A percentile compares a stretch with the other conserved stretches of the same genome.
phyloP scores from a whole-genome alignment of 1,140 invertebrate species.

The Copidosoma floridanum region DNA sequence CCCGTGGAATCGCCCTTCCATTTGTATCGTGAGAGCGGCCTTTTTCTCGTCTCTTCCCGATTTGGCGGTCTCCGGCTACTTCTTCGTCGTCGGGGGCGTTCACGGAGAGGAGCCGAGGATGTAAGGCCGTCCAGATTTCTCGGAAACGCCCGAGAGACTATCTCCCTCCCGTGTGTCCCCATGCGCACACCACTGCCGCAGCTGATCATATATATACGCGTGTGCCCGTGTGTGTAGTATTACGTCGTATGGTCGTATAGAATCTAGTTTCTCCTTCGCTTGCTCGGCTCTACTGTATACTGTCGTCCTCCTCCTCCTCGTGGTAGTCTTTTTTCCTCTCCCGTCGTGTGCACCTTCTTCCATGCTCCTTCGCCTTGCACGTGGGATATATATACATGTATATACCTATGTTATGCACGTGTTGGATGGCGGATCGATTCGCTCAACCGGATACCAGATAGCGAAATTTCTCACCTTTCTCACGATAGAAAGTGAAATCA shows the following conservation, averaged over 20 bases:
- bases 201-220: too few relatives aligned
- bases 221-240: too few relatives aligned
- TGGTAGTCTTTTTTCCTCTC: background rate
- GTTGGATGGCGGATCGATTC: conserved; percentile 1
- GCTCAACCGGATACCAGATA: background rate
- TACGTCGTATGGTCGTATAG: too few relatives aligned
- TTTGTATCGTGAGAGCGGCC: too few relatives aligned
- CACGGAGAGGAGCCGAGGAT: background rate
- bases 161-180: too few relatives aligned
- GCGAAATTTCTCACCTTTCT: conserved; percentile 20
- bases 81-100: background rate
- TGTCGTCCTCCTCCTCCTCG: background rate
- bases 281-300: background rate
- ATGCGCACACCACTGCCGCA: too few relatives aligned
- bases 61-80: too few relatives aligned
- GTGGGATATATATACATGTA: too few relatives aligned
- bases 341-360: background rate
- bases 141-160: conserved; percentile 10
- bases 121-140: conserved; percentile 12
- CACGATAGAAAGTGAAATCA: conserved; percentile 15
- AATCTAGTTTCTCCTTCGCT: too few relatives aligned
- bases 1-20: too few relatives aligned
- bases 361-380: background rate
- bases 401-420: too few relatives aligned
- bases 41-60: conserved; percentile 14